phyloP scores from a whole-genome alignment of 2,888 invertebrate species.

The Drosophila histrio region DNA sequence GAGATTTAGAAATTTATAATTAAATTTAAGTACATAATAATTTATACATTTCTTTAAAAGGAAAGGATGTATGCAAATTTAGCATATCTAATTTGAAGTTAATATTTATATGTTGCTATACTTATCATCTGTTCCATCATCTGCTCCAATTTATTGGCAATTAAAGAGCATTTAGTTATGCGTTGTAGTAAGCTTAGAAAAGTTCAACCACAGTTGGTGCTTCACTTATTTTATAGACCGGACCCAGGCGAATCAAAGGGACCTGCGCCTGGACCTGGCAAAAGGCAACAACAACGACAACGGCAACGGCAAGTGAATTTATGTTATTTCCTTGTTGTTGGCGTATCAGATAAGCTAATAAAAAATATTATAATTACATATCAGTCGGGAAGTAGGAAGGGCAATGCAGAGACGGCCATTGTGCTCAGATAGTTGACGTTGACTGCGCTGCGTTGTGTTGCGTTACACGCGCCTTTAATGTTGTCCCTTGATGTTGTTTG shows the following conservation, averaged over 20 bases:
- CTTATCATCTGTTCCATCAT: neutral
- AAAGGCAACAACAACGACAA: slow-evolving; percentile 11
- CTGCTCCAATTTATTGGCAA: neutral
- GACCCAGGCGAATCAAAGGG: slow-evolving; percentile 57
- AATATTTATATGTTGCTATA: too few relatives aligned
- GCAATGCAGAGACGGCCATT: slow-evolving; percentile 47
- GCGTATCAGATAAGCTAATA: slow-evolving; percentile 84
- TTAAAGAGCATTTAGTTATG: slow-evolving; percentile 25
- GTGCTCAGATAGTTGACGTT: slow-evolving; percentile 33
- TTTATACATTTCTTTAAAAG: too few relatives aligned
- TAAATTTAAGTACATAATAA: too few relatives aligned
- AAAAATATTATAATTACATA: slow-evolving; percentile 84
- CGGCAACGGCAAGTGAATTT: slow-evolving; percentile 69
- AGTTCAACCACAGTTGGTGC: slow-evolving; percentile 3
- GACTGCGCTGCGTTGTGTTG: slow-evolving; percentile 9
- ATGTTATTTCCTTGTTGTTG: slow-evolving; percentile 81
- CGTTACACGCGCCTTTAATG: slow-evolving; percentile 56
- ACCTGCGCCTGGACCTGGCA: slow-evolving; percentile 19
- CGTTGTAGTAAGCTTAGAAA: neutral
- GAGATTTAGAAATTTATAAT: too few relatives aligned
- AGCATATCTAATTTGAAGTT: too few relatives aligned
- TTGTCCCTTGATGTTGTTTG: slow-evolving; percentile 50
- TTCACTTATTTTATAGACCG: slow-evolving; percentile 32
- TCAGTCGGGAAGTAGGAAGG: slow-evolving; percentile 48
- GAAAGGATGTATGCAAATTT: too few relatives aligned